Conservation (phyloP, 1,140 invertebrate species). For the Oreohelix idahoensis region DNA sequence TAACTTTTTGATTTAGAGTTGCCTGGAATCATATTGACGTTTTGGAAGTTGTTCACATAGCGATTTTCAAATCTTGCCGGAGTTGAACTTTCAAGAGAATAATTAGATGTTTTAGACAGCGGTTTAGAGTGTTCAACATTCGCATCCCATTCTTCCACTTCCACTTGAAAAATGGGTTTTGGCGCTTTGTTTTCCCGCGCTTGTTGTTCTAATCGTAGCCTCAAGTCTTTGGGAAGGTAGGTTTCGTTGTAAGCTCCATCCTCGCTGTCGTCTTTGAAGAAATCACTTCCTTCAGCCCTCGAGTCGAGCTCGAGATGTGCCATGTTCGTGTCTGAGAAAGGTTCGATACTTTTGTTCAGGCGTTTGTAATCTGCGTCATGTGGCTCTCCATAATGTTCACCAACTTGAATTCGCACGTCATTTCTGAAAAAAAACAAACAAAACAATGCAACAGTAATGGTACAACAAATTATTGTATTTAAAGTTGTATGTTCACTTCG, state of each 20-base stretch:
- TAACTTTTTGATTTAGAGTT: background rate
- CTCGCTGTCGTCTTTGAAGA: background rate
- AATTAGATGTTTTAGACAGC: background rate
- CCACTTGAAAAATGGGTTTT: conserved; percentile 11
- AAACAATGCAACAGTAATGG: too few species aligned
- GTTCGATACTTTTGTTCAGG: background rate
- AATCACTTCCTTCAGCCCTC: background rate
- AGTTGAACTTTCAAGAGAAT: background rate
- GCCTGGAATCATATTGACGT: background rate
- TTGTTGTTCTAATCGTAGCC: background rate
- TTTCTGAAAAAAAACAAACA: background rate
- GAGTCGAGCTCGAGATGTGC: background rate
- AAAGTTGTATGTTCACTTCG: too few species aligned
- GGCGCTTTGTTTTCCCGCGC: background rate
- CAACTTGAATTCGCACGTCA: background rate
- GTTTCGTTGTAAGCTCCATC: background rate
- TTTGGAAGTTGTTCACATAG: background rate
- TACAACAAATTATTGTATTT: too few species aligned
- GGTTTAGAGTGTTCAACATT: background rate
- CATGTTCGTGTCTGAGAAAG: too few species aligned
- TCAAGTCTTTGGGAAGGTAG: background rate
- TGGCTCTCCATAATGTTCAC: background rate
- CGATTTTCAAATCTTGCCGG: background rate
- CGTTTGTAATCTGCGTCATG: background rate
- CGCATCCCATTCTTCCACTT: conserved; percentile 29